phyloP scores from a whole-genome alignment of 2,113 vertebrate species.

The Phyllopteryx taeniolatus region DNA sequence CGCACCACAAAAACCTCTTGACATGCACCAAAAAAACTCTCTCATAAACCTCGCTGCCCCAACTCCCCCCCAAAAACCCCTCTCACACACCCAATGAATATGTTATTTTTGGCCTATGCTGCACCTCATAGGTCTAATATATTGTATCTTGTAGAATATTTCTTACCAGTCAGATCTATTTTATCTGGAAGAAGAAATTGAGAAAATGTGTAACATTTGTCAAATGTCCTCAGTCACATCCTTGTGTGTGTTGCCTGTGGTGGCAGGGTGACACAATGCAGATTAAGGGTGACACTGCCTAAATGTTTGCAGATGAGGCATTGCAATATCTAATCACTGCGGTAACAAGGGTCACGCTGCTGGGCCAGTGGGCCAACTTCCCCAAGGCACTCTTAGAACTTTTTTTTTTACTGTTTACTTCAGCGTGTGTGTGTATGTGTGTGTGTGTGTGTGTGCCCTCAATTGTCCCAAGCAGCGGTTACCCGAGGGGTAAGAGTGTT shows the following conservation, averaged over 20 bases:
- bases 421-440: constrained; percentile 35
- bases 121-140: too few species aligned
- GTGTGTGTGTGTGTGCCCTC: not conserved
- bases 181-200: not conserved
- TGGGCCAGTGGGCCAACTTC: constrained; percentile 60
- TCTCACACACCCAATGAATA: too few species aligned
- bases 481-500: constrained; percentile 71
- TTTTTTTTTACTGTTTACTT: constrained; percentile 49
- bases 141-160: too few species aligned
- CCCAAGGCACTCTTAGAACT: constrained; percentile 43
- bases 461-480: constrained; percentile 26
- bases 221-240: constrained; percentile 6
- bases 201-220: not conserved
- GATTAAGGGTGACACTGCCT: constrained; percentile 69
- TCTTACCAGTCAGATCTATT: too few species aligned
- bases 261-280: constrained; percentile 49
- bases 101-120: too few species aligned
- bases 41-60: too few species aligned
- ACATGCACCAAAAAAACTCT: too few species aligned
- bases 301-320: constrained; percentile 82
- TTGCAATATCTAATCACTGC: constrained; percentile 73
- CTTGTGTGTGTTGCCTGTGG: constrained; percentile 23
- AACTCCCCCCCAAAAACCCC: too few species aligned
- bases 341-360: constrained; percentile 67
- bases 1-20: too few species aligned